A percentile compares a stretch with the other conserved stretches of the same genome.
phyloP scores from a whole-genome alignment of 2,888 invertebrate species.

The Campoplex capitator region DNA sequence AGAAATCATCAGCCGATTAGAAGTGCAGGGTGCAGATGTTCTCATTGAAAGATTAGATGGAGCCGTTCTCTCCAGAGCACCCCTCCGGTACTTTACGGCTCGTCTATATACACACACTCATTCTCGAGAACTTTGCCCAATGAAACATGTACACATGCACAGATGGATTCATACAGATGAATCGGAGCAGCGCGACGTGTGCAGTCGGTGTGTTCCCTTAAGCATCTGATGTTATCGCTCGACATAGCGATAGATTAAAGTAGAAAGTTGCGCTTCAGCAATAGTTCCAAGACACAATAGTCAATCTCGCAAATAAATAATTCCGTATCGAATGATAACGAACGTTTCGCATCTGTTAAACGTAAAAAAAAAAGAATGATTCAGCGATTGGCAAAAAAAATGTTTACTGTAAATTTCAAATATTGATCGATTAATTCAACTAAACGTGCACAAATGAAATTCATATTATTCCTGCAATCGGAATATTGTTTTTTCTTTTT shows the following conservation, averaged over 20 bases:
- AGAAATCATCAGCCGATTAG: constrained; percentile 83
- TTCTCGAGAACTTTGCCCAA: constrained; percentile 15
- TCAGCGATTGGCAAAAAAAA: not conserved
- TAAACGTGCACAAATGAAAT: not conserved
- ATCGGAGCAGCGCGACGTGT: constrained; percentile 3
- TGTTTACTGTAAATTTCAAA: not conserved
- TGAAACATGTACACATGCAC: not conserved
- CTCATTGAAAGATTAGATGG: constrained; percentile 81
- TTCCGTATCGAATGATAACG: not conserved
- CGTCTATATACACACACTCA: not conserved
- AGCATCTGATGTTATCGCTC: constrained; percentile 22
- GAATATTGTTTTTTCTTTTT: no score
- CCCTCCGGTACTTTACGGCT: constrained; percentile 20
- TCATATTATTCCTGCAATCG: no score
- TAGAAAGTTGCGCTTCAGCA: not conserved
- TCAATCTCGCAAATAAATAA: not conserved
- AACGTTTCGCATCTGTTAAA: not conserved
- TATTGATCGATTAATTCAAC: not conserved
- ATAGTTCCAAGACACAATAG: not conserved
- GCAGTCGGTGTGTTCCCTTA: constrained; percentile 31
- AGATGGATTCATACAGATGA: not conserved
- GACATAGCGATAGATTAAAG: constrained; percentile 19
- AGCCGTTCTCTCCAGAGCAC: constrained; percentile 73
- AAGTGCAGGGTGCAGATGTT: constrained; percentile 81
- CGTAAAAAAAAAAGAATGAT: not conserved